A percentile compares a stretch with the other conserved stretches of the same genome.
These are phyloP conservation scores for Seriola quinqueradiata DNA, from an alignment of 2,113 vertebrate species.

Conservation along the genomic window DNA sequence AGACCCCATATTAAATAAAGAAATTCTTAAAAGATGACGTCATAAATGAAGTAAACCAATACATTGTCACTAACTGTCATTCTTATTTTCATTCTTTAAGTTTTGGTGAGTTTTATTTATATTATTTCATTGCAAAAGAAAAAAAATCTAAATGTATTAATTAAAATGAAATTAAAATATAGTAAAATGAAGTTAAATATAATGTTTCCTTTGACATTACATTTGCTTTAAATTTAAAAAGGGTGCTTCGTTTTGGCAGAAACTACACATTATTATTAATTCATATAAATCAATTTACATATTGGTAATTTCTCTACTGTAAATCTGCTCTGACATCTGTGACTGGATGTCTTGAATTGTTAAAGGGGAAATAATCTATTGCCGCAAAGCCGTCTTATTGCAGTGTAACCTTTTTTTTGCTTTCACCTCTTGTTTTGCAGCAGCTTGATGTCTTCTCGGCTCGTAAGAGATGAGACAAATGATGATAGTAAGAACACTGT, in stretches of 20 bases:
- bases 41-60: not conserved
- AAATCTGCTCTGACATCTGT: too few species aligned
- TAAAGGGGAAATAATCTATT: constrained; percentile 10
- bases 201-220: not conserved
- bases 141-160: too few species aligned
- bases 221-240: not conserved
- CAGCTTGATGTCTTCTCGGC: constrained; percentile 5
- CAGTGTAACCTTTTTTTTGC: not conserved
- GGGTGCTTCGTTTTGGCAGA: not conserved
- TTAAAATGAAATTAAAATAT: not conserved
- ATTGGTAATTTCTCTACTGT: too few species aligned
- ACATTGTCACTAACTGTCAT: not conserved
- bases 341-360: constrained; percentile 11
- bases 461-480: not conserved
- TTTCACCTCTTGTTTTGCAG: constrained; percentile 4
- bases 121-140: not conserved
- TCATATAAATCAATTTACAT: too few species aligned
- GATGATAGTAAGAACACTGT: not conserved
- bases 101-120: not conserved
- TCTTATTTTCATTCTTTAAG: not conserved
- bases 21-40: not conserved
- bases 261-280: not conserved
- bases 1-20: not conserved
- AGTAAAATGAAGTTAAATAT: not conserved
- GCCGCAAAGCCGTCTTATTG: constrained; percentile 12